Conservation (phyloP, 2,888 invertebrate species). For the Lasioglossum lativentre region DNA sequence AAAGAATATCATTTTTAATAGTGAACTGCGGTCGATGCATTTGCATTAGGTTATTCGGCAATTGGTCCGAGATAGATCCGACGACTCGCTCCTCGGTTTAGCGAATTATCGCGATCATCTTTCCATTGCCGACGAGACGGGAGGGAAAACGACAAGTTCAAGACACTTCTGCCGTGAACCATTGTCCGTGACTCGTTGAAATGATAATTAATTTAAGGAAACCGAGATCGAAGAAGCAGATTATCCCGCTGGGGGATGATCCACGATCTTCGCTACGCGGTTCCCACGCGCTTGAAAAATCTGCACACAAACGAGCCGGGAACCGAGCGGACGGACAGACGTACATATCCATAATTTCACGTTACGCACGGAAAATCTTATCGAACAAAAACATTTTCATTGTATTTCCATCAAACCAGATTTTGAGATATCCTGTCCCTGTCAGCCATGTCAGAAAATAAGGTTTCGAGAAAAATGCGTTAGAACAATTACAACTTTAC, state of each 20-base stretch:
- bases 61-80: background rate
- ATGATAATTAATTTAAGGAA: conserved; percentile 10
- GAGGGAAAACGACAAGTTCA: conserved; percentile 21
- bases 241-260: conserved; percentile 12
- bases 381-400: background rate
- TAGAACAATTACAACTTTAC: too few relatives aligned
- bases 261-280: background rate
- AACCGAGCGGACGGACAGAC: background rate
- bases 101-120: background rate
- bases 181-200: conserved; percentile 3
- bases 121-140: background rate
- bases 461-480: too few relatives aligned
- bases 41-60: background rate
- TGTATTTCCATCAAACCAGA: background rate
- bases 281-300: conserved; percentile 51
- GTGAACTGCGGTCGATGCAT: background rate
- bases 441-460: too few relatives aligned
- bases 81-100: background rate
- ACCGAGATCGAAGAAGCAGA: conserved; percentile 18
- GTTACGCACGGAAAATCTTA: background rate
- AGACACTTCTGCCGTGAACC: background rate
- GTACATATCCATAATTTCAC: background rate
- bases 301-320: conserved; percentile 47
- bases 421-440: too few relatives aligned
- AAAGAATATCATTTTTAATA: background rate